phyloP scores from a whole-genome alignment of 2,888 invertebrate species.

The Conus canariensis region DNA sequence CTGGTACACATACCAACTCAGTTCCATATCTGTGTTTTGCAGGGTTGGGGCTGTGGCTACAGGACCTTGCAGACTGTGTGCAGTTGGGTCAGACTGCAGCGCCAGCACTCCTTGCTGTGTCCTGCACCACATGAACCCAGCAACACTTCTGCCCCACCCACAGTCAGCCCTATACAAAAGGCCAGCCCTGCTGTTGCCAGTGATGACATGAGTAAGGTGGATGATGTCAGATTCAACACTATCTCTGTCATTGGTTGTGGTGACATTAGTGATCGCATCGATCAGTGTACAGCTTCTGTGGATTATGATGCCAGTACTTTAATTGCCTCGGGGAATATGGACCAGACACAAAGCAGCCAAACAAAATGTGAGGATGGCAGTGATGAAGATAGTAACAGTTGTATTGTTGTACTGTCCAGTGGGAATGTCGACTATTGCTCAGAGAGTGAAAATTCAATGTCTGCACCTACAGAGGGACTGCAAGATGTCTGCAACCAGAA shows the following conservation, averaged over 20 bases:
- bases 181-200: neutral
- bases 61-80: slow-evolving; percentile 96
- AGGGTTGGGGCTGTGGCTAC: slow-evolving; percentile 99
- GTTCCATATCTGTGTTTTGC: slow-evolving; percentile 25
- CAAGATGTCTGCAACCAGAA: neutral
- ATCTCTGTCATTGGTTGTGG: slow-evolving; percentile 13
- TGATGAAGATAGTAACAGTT: neutral
- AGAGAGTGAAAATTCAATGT: neutral
- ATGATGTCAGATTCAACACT: neutral
- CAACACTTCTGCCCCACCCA: neutral
- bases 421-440: neutral
- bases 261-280: neutral
- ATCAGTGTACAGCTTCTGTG: neutral
- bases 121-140: neutral
- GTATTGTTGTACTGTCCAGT: neutral
- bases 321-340: neutral
- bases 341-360: too few relatives aligned
- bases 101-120: slow-evolving; percentile 40
- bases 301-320: neutral
- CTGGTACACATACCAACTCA: too few relatives aligned
- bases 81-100: slow-evolving; percentile 89
- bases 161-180: neutral
- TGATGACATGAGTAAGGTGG: neutral
- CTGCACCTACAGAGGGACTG: neutral
- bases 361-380: neutral